These are phyloP conservation scores for Helostoma temminkii DNA, from an alignment of 2,797 vertebrate genomes.

Conservation along the genomic window DNA sequence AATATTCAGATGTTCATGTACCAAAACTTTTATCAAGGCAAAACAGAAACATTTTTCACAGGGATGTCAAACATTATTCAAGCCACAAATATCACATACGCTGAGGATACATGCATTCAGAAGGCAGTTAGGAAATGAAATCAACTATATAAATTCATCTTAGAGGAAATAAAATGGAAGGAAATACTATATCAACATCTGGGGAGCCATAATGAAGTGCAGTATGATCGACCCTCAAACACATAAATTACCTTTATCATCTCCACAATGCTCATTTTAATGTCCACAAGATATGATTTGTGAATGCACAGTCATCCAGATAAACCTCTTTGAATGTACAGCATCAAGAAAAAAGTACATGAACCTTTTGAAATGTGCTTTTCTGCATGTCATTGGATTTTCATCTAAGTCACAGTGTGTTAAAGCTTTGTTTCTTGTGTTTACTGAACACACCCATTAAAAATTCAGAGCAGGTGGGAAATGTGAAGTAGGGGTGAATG, in stretches of 20 bases:
- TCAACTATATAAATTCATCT: not conserved
- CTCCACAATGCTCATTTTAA: not conserved
- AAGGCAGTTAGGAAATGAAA: not conserved
- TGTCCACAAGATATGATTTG: not conserved
- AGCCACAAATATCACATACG: not conserved
- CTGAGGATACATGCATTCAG: not conserved
- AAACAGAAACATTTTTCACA: too few relatives aligned
- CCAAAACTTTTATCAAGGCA: not conserved
- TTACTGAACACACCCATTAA: too few relatives aligned
- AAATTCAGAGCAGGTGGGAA: too few relatives aligned
- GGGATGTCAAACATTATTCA: not conserved
- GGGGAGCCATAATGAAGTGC: not conserved
- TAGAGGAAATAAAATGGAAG: not conserved
- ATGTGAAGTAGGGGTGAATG: too few relatives aligned
- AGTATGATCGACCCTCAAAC: not conserved
- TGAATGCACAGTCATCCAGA: not conserved
- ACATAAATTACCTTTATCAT: not conserved
- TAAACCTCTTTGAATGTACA: not conserved
- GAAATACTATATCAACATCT: not conserved
- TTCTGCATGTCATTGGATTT: too few relatives aligned
- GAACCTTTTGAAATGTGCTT: too few relatives aligned
- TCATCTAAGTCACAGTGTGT: too few relatives aligned
- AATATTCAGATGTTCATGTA: not conserved
- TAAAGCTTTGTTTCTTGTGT: too few relatives aligned
- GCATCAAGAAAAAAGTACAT: too few relatives aligned